Percentiles rank a stretch among this genome's conserved stretches.
Conservation (phyloP, 2,113 vertebrate genomes). For the Trachemys scripta region DNA sequence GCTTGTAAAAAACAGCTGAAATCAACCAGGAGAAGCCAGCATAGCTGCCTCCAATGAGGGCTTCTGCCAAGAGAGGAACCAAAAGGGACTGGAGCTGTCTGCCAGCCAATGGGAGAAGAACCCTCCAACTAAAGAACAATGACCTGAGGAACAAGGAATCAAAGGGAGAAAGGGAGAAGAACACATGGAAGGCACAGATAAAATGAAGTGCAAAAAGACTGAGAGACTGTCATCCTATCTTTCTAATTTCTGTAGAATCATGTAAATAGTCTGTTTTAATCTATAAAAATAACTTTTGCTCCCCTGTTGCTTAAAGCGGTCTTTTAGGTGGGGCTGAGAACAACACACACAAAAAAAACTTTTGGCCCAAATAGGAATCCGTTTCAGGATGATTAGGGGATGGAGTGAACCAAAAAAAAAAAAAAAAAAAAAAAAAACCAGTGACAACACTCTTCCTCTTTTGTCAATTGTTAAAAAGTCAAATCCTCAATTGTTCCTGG, state of each 20-base stretch:
- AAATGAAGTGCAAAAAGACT: neutral
- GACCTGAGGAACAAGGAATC: no score
- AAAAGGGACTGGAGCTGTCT: neutral
- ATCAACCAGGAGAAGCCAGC: constrained; percentile 23
- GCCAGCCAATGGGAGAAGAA: neutral
- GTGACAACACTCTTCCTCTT: neutral
- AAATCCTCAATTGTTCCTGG: neutral
- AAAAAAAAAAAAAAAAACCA: neutral
- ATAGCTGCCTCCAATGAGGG: neutral
- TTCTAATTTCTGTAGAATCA: no score
- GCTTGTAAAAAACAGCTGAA: constrained; percentile 1
- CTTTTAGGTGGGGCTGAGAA: no score
- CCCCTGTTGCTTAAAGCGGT: no score
- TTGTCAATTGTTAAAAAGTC: neutral
- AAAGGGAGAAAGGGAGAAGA: neutral
- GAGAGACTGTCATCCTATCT: neutral
- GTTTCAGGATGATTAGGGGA: no score
- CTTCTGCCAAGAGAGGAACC: constrained; percentile 2
- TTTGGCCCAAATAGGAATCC: no score
- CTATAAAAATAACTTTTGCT: no score
- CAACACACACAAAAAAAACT: no score
- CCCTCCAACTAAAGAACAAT: neutral
- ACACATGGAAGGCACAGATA: neutral
- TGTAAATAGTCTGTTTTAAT: no score
- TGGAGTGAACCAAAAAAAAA: neutral